phyloP scores from a whole-genome alignment of 64 coral and sea anemone genomes.

The Montipora foliosa region DNA sequence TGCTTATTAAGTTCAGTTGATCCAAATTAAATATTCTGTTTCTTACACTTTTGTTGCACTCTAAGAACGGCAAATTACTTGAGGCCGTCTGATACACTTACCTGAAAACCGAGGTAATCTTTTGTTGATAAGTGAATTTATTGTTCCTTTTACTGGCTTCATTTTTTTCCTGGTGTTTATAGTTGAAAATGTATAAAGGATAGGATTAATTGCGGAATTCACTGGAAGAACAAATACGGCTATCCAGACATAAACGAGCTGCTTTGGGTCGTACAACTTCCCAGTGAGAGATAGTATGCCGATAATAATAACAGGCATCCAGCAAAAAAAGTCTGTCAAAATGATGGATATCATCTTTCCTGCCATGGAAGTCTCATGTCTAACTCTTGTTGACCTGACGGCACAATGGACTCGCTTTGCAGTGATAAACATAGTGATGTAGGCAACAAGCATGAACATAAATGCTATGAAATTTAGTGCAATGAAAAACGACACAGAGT shows the following conservation, averaged over 20 bases:
- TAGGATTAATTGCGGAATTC: slow-evolving; percentile 38
- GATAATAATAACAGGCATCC: slow-evolving; percentile 59
- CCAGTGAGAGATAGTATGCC: slow-evolving; percentile 6
- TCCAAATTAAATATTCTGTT: too few relatives aligned
- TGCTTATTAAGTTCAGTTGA: too few relatives aligned
- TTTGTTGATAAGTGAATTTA: neutral
- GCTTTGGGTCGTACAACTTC: slow-evolving; percentile 35
- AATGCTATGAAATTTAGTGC: slow-evolving; percentile 58
- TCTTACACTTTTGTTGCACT: too few relatives aligned
- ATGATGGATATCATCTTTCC: slow-evolving; percentile 52
- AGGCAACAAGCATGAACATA: slow-evolving; percentile 61
- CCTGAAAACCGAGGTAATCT: neutral
- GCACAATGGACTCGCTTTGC: neutral
- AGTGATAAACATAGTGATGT: slow-evolving; percentile 49
- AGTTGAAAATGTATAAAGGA: slow-evolving; percentile 50
- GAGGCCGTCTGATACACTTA: too few relatives aligned
- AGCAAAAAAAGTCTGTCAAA: slow-evolving; percentile 49
- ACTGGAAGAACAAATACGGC: slow-evolving; percentile 52
- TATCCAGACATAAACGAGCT: slow-evolving; percentile 58
- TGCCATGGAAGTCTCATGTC: slow-evolving; percentile 33
- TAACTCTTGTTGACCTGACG: slow-evolving; percentile 45
- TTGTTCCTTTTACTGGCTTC: neutral
- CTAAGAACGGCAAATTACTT: too few relatives aligned
- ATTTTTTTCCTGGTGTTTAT: neutral
- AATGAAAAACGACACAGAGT: slow-evolving; percentile 42